Conservation (phyloP, 2,888 invertebrate species). For the Drepanosiphum platanoidis region DNA sequence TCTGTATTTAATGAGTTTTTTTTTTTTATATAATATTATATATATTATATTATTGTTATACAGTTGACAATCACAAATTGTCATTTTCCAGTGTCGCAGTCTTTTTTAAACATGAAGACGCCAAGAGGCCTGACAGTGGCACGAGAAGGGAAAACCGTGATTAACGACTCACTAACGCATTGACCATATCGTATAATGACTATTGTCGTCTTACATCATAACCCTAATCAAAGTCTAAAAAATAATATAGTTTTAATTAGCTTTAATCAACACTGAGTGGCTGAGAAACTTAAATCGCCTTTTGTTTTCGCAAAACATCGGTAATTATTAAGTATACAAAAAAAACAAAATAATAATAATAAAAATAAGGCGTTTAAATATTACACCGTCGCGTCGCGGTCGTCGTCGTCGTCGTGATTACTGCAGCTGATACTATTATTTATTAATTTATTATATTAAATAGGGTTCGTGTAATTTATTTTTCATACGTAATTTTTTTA, state of each 20-base stretch:
- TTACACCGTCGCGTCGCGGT: too few species aligned
- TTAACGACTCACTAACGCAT: slow-evolving; percentile 47
- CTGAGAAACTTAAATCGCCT: background rate
- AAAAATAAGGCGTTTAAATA: too few species aligned
- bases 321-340: slow-evolving; percentile 25
- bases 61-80: slow-evolving; percentile 55
- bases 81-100: slow-evolving; percentile 38
- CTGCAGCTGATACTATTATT: too few species aligned
- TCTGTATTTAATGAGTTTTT: slow-evolving; percentile 47
- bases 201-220: slow-evolving; percentile 38
- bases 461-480: too few species aligned
- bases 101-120: slow-evolving; percentile 53
- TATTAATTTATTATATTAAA: too few species aligned
- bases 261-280: background rate
- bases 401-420: too few species aligned
- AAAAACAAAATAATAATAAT: too few species aligned
- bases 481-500: too few species aligned
- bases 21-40: too few species aligned
- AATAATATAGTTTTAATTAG: slow-evolving; percentile 22
- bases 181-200: slow-evolving; percentile 35
- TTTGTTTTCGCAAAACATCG: background rate
- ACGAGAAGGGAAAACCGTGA: slow-evolving; percentile 46
- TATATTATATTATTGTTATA: slow-evolving; percentile 35
- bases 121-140: slow-evolving; percentile 46
- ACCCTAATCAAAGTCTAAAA: slow-evolving; percentile 14